phyloP scores from a whole-genome alignment of 2,113 vertebrate species.

The Coturnix japonica region DNA sequence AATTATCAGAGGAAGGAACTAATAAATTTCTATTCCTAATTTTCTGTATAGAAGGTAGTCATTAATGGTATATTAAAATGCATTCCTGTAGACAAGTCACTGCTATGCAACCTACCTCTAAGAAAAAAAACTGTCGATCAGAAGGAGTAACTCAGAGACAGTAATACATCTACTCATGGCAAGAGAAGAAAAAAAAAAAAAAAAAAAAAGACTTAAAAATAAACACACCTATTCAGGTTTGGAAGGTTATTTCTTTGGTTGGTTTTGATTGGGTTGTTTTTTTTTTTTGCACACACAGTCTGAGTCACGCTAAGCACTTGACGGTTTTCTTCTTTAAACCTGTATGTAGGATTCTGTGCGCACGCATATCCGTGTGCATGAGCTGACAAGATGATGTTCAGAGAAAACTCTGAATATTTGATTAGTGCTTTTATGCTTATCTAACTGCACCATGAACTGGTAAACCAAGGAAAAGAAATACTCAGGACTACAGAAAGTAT shows the following conservation, averaged over 20 bases:
- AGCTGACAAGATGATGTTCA: neutral
- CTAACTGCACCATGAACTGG: neutral
- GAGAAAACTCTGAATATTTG: neutral
- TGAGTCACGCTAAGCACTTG: neutral
- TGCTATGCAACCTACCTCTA: neutral
- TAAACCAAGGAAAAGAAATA: neutral
- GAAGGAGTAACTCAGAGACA: neutral
- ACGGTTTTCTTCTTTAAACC: neutral
- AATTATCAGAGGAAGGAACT: constrained; percentile 50
- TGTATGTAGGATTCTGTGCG: neutral
- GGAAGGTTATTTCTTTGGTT: neutral
- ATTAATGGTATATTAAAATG: constrained; percentile 28
- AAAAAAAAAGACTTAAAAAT: neutral
- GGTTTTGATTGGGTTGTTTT: no score
- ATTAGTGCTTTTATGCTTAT: neutral
- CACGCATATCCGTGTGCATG: neutral
- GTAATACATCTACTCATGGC: neutral
- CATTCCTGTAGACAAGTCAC: neutral
- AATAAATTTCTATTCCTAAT: constrained; percentile 17
- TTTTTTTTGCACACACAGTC: neutral
- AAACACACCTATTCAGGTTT: neutral
- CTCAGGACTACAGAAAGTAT: neutral
- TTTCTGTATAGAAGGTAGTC: neutral
- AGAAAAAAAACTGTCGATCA: neutral
- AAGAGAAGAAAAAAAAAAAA: neutral